Base-by-base conservation (phyloP, 2,113 vertebrate species). In the Gambusia holbrooki region DNA sequence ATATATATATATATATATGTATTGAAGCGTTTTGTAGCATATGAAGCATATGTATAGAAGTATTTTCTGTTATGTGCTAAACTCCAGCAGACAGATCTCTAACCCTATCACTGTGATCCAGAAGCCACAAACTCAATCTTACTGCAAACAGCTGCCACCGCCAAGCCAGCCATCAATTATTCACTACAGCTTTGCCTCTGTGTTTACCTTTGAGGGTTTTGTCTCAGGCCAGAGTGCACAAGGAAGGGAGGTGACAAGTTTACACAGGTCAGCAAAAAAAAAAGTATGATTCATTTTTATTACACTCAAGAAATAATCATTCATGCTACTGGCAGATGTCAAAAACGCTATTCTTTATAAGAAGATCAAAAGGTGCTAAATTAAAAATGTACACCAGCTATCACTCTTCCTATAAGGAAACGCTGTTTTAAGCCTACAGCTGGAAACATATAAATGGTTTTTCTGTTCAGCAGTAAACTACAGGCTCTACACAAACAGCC, bases 151-250 rank as follows among this genome's bases (percentile, higher is more conserved):
- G 87, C 85, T 88, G 85, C 88, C 69, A 68, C 69, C 14, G 29
- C 72, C 80, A 74, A 68, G 77, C 64, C 73, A 70, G 80, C 73
- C 80, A 92, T 93, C 76, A 91, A 93, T 92, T 91, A 93, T 93
- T 93, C 89, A 93, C 90, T 10, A 25, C 75, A 64, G 85, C 81
- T 80, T 83, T 54, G 83, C 82, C 86, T 84, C 69, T 54, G 28
- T 92, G 90, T 93, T 93, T 91, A 93, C 90, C 84, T 90, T 91
- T 85, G 79, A 84, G 84, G 69, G 90, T 90, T 85, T 74, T 79
- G 84, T 73, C 82, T 33, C 28, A 66, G 84, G 80, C 76, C 87
- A 74, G 35, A 66, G 71, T 25, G 83, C 86, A 85, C 1, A 37
- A 30, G 45, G 51, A 37, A 78, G 74, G 25, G 61, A 62, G 10